Conservation (phyloP, 37 sponge, comb jelly and placozoan species). For the Ephydatia muelleri region DNA sequence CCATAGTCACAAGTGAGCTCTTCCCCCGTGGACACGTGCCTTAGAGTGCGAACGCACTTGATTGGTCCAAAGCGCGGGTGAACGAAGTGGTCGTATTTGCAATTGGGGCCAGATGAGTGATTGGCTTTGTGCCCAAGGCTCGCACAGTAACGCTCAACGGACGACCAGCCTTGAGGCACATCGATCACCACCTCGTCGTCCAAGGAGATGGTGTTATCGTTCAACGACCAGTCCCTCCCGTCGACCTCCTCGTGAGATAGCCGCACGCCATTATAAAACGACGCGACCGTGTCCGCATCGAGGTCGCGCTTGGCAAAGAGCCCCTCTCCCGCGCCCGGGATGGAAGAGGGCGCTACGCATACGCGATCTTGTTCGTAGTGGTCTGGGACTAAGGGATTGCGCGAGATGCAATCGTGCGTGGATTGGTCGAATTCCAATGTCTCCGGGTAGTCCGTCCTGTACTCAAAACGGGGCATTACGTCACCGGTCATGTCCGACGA, state of each 20-base stretch:
- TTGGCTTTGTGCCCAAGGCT: constrained; percentile 82
- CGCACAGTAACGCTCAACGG: constrained; percentile 43
- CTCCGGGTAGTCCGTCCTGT: not conserved
- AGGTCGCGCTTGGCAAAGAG: constrained; percentile 61
- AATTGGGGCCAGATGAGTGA: constrained; percentile 65
- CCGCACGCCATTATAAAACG: constrained; percentile 77
- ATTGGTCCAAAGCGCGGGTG: constrained; percentile 81
- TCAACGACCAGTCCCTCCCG: constrained; percentile 53
- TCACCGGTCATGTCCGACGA: not conserved
- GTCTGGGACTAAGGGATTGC: constrained; percentile 52
- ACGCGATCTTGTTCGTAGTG: constrained; percentile 60
- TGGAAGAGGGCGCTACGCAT: constrained; percentile 38
- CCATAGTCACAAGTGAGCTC: constrained; percentile 76
- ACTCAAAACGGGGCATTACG: not conserved
- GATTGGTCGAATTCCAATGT: constrained; percentile 32
- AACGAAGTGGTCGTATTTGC: constrained; percentile 44
- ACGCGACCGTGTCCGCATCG: constrained; percentile 32
- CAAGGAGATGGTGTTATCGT: constrained; percentile 65
- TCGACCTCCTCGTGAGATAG: constrained; percentile 66
- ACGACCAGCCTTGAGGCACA: constrained; percentile 37
- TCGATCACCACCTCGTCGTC: constrained; percentile 66
- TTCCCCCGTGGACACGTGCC: constrained; percentile 27
- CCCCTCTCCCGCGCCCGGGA: constrained; percentile 62
- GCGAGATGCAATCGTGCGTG: constrained; percentile 12
- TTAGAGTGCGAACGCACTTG: constrained; percentile 60